Percentiles rank a stretch among this genome's conserved stretches.
Conservation (phyloP, 2,888 invertebrate species). For the Chorisops tibialis region DNA sequence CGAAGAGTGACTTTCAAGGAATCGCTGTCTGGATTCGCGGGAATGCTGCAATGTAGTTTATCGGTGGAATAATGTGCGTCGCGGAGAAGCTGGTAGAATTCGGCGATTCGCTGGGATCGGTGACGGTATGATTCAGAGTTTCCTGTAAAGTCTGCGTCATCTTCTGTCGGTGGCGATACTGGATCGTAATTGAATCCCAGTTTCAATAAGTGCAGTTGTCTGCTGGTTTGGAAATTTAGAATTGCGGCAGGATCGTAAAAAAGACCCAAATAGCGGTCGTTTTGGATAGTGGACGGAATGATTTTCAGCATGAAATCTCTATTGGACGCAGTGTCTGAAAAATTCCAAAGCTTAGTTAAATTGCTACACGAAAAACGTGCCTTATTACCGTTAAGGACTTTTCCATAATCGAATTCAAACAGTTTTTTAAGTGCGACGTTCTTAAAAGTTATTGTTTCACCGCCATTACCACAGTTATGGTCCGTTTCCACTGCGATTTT, state of each 20-base stretch:
- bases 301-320: slow-evolving; percentile 6
- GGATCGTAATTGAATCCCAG: not conserved
- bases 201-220: not conserved
- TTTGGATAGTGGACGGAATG: not conserved
- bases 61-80: slow-evolving; percentile 38
- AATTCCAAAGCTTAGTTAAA: too few relatives aligned
- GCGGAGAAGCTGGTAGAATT: slow-evolving; percentile 39
- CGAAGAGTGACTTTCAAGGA: slow-evolving; percentile 56
- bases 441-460: not conserved
- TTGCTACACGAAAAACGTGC: not conserved
- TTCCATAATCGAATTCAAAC: not conserved
- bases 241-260: not conserved
- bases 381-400: not conserved
- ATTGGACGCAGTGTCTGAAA: not conserved
- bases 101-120: slow-evolving; percentile 35
- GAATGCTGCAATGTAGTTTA: not conserved
- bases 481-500: not conserved
- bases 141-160: not conserved
- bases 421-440: not conserved
- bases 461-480: not conserved
- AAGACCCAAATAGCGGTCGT: not conserved
- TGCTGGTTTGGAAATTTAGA: not conserved
- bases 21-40: slow-evolving; percentile 45
- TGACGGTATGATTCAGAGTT: slow-evolving; percentile 2
- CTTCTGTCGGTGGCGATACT: not conserved